A percentile compares a stretch with the other conserved stretches of the same genome.
These are phyloP conservation scores for Tribolium freemani DNA, from an alignment of 2,888 invertebrate species.

Conservation along the genomic window DNA sequence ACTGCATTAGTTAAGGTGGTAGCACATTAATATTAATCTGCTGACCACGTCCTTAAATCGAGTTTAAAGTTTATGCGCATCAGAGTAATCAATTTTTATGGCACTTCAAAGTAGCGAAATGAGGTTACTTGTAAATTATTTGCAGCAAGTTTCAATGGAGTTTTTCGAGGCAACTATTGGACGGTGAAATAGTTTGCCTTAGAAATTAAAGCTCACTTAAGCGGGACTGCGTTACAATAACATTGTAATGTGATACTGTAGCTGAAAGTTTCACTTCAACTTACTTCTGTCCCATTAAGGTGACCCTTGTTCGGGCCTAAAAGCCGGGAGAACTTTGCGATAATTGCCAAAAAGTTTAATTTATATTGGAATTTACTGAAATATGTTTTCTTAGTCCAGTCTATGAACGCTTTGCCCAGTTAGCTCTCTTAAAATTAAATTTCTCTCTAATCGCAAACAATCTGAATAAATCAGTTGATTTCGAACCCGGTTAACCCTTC, in stretches of 20 bases:
- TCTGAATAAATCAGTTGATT: not conserved
- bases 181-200: not conserved
- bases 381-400: too few relatives aligned
- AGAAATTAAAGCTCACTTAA: conserved; percentile 4
- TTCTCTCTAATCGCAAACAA: too few relatives aligned
- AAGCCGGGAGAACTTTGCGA: not conserved
- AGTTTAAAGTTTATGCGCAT: not conserved
- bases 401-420: too few relatives aligned
- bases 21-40: conserved; percentile 4
- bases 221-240: not conserved
- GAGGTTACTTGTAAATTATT: too few relatives aligned
- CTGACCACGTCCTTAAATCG: not conserved
- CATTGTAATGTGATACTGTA: not conserved
- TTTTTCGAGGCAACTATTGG: not conserved
- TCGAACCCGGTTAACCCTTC: not conserved
- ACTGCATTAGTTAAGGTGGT: conserved; percentile 23
- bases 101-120: not conserved
- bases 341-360: not conserved
- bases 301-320: not conserved
- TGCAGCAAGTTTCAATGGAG: too few relatives aligned
- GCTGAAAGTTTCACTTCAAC: not conserved
- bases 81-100: not conserved
- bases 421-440: not conserved
- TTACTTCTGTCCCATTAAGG: not conserved
- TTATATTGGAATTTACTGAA: too few relatives aligned